Evolutionary conservation across 2,888 invertebrate species (phyloP).

Genomic region (Stenichneumon culpator): DNA sequence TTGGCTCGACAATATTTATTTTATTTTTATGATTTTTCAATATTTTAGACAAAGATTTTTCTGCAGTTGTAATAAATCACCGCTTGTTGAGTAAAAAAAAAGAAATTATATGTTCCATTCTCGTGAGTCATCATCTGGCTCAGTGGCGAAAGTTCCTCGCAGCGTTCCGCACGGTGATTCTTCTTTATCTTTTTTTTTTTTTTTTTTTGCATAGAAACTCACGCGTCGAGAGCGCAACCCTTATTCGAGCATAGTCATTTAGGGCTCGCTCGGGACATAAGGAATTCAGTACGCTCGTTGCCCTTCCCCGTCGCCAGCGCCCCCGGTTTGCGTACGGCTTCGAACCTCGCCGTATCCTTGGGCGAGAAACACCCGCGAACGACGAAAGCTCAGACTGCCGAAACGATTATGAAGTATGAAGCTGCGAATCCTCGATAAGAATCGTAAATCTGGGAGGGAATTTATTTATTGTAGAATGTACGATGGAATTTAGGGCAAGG

Average conservation of each 20-base stretch:
- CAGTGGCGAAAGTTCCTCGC: not conserved
- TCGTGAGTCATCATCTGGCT: not conserved
- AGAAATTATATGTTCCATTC: not conserved
- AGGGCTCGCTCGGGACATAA: slow-evolving; percentile 71
- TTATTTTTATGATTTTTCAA: too few relatives aligned
- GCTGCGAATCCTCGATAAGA: not conserved
- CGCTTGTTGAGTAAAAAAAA: not conserved
- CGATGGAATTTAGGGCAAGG: not conserved
- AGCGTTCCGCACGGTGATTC: not conserved
- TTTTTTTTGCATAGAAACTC: slow-evolving; percentile 5
- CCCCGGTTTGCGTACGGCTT: not conserved
- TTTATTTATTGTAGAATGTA: slow-evolving; percentile 5
- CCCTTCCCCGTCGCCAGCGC: slow-evolving; percentile 18
- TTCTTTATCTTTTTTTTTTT: slow-evolving; percentile 3
- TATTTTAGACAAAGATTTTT: not conserved
- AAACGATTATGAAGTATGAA: not conserved
- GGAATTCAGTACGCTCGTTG: slow-evolving; percentile 70
- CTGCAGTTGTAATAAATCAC: not conserved
- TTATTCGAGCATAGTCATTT: slow-evolving; percentile 68
- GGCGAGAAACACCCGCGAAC: slow-evolving; percentile 1
- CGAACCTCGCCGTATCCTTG: not conserved
- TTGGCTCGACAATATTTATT: too few relatives aligned
- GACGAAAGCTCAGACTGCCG: not conserved
- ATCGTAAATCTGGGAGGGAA: not conserved
- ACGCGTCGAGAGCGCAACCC: slow-evolving; percentile 27